Evolutionary conservation across 2,888 invertebrate species (phyloP).

Genomic region (Odontomyia ornata): DNA sequence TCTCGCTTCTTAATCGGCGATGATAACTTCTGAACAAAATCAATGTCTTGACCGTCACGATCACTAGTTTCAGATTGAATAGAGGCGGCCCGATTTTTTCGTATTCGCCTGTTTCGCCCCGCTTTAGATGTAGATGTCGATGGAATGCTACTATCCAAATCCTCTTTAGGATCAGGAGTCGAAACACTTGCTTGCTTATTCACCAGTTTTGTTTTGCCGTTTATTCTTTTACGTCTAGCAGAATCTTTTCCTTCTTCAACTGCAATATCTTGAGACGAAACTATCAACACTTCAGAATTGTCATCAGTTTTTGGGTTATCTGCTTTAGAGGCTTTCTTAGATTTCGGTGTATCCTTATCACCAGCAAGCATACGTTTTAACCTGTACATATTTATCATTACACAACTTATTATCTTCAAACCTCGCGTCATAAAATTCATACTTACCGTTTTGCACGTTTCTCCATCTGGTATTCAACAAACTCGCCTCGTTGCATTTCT

Average conservation of each 20-base stretch:
- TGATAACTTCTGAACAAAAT: constrained; percentile 67
- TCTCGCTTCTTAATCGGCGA: constrained; percentile 70
- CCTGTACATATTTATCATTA: too few relatives aligned
- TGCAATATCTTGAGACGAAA: not conserved
- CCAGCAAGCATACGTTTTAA: constrained; percentile 59
- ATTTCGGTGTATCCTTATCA: constrained; percentile 46
- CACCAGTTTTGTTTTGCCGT: not conserved
- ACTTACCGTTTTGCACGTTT: constrained; percentile 68
- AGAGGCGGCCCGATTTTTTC: not conserved
- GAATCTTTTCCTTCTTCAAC: not conserved
- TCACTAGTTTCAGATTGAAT: not conserved
- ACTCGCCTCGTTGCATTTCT: constrained; percentile 68
- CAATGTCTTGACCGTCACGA: constrained; percentile 56
- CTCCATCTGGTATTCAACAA: constrained; percentile 69
- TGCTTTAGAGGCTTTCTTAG: not conserved
- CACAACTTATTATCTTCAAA: too few relatives aligned
- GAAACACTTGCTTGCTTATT: not conserved
- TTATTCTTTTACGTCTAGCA: too few relatives aligned
- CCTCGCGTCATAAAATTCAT: not conserved
- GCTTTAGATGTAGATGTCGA: not conserved
- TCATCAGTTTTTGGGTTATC: not conserved
- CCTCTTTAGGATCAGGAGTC: not conserved
- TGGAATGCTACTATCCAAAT: not conserved
- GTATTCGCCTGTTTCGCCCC: too few relatives aligned
- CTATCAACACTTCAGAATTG: not conserved